Percentiles rank a stretch among this genome's conserved stretches.
Conservation (phyloP, 2,797 vertebrate species). For the Neosilurus hyrtlii region DNA sequence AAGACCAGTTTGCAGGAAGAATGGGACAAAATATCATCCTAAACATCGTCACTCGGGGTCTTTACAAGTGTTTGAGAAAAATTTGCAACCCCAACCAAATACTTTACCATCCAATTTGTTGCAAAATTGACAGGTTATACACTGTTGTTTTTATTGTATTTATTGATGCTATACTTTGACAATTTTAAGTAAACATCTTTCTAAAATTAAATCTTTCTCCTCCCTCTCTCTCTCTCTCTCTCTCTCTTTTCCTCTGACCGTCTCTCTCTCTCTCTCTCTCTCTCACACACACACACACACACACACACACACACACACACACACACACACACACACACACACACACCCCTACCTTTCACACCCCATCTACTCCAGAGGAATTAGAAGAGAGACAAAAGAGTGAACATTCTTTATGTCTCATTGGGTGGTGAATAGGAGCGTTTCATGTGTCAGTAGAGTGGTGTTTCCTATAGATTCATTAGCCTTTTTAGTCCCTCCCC, state of each 20-base stretch:
- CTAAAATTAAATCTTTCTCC: no score
- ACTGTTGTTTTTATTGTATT: no score
- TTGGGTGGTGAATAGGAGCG: slow-evolving; percentile 90
- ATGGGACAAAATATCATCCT: no score
- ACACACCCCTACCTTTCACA: slow-evolving; percentile 72
- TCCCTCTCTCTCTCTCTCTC: background rate
- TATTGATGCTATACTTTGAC: no score
- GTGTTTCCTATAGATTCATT: slow-evolving; percentile 99
- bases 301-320: slow-evolving; percentile 20
- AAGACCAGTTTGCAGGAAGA: no score
- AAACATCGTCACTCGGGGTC: no score
- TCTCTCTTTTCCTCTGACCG: no score
- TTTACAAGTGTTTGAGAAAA: no score
- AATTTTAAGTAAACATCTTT: no score
- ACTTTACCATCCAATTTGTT: no score
- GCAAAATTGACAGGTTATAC: no score
- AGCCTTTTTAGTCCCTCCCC: slow-evolving; percentile 84
- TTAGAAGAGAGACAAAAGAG: slow-evolving; percentile 92
- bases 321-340: slow-evolving; percentile 45
- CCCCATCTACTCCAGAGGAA: slow-evolving; percentile 90
- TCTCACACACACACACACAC: slow-evolving; percentile 26
- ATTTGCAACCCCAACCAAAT: no score
- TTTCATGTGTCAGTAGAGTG: slow-evolving; percentile 92
- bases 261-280: slow-evolving; percentile 22
- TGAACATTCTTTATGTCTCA: slow-evolving; percentile 88